Conservation (phyloP, 2,888 invertebrate species). For the Philaethria dido region DNA sequence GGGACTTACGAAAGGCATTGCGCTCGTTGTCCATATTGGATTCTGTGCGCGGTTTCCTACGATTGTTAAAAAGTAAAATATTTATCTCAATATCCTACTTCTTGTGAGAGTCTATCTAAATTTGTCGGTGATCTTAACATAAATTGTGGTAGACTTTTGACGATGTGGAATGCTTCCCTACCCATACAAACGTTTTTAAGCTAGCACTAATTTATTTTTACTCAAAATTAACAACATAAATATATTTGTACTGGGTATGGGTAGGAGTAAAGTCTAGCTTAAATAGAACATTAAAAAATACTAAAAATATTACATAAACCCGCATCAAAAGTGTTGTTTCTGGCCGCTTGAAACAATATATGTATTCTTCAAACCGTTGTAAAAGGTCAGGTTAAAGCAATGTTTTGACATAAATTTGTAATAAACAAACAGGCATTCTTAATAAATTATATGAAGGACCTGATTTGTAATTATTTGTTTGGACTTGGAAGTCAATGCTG, state of each 20-base stretch:
- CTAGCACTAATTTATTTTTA: slow-evolving; percentile 72
- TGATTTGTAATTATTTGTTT: slow-evolving; percentile 35
- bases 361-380: slow-evolving; percentile 63
- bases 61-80: slow-evolving; percentile 82
- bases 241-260: slow-evolving; percentile 54
- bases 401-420: slow-evolving; percentile 35
- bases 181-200: slow-evolving; percentile 64
- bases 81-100: slow-evolving; percentile 74
- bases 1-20: slow-evolving; percentile 70
- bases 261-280: slow-evolving; percentile 75
- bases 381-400: slow-evolving; percentile 53
- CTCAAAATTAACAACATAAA: slow-evolving; percentile 27
- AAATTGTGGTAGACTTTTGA: slow-evolving; percentile 81
- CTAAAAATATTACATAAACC: slow-evolving; percentile 51
- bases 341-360: slow-evolving; percentile 73
- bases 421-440: slow-evolving; percentile 23
- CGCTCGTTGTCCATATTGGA: slow-evolving; percentile 81
- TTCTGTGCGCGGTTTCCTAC: slow-evolving; percentile 74
- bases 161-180: slow-evolving; percentile 60
- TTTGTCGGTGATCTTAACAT: slow-evolving; percentile 77
- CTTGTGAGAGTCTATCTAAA: slow-evolving; percentile 77
- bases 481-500: slow-evolving; percentile 38
- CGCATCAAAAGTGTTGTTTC: slow-evolving; percentile 66
- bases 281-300: slow-evolving; percentile 53
- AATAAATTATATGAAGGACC: slow-evolving; percentile 22